Percentiles rank a stretch among this genome's conserved stretches.
These are phyloP conservation scores for Microtus oregoni DNA, from an alignment of 2,113 vertebrate genomes.

Conservation along the genomic window DNA sequence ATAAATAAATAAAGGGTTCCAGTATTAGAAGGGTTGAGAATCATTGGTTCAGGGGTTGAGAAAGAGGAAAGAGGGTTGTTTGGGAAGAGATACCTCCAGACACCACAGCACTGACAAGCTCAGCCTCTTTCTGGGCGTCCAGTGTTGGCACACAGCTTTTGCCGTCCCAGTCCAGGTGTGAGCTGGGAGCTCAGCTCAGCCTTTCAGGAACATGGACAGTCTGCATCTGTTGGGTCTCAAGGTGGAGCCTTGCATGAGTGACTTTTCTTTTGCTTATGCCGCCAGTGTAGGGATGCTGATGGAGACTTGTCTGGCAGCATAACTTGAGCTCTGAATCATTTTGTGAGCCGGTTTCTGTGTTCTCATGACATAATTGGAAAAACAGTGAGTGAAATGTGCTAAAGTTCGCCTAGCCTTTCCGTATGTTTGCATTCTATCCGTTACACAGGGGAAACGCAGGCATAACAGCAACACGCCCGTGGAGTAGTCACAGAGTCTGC, in stretches of 20 bases:
- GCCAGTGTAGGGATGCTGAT: background rate
- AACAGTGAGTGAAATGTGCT: background rate
- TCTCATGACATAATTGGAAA: constrained; percentile 18
- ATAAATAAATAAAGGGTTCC: background rate
- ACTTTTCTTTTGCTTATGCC: background rate
- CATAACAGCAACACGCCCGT: background rate
- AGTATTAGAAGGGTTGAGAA: background rate
- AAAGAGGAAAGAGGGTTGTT: background rate
- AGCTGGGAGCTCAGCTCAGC: background rate
- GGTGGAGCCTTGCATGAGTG: background rate
- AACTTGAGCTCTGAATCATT: constrained; percentile 23
- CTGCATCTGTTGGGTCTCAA: background rate
- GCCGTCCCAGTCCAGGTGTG: background rate
- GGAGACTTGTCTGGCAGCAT: background rate
- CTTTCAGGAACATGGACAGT: background rate
- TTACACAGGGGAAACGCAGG: background rate
- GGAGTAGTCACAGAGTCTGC: background rate
- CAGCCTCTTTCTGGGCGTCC: background rate
- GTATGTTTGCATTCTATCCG: constrained; percentile 3
- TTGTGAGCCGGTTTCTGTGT: background rate
- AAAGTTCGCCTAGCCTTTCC: constrained; percentile 16
- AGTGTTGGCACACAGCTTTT: background rate
- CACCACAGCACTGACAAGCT: background rate
- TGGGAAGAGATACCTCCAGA: background rate
- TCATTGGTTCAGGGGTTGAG: background rate